Evolutionary conservation across 2,113 vertebrate species (phyloP), one percentile per base, ranked within the genome.

Genomic region (Zapus hudsonius): DNA sequence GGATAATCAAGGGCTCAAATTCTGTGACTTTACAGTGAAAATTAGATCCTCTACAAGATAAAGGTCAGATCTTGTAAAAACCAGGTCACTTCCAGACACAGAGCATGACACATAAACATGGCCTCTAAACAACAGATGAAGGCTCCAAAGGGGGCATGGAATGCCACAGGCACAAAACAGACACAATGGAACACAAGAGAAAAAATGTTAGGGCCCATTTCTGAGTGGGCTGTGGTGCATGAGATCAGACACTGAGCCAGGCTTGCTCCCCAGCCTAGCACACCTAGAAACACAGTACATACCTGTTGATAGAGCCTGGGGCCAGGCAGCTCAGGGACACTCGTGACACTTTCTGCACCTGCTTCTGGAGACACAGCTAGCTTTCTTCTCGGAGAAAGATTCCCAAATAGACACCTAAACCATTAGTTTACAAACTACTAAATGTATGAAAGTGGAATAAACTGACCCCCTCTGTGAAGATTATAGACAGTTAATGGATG

Each of bases 151-250:
- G n/a, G n/a, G 0, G 5, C 0, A 0, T 38, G 2, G 40, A 55
- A 22, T 23, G 40, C 42, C 42, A 64, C 11, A 80, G 57, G n/a
- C 75, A 17, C 63, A 38, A 90, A 70, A 55, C 10, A 66, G 57
- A 44, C 3, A 40, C 3, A 64, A 44, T 33, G 40, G 40, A 57
- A 20, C 10, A 63, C 3, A 13, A 29, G 38, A 44, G 69, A 27
- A 72, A n/a, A 0, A 55, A 8, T 9, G 17, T 61, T 19, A 1
- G 55, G 47, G 61, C n/a, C 74, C 31, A 11, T 22, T 52, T 29
- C 7, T 25, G 9, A 47, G n/a, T n/a, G 7, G 31, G 31, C 5
- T 5, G 0, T 25, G 1, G 38, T 22, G 19, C 55, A 3, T 0
- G 2, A 85, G 80, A 29, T 11, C 5, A 74, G 25, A 76, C 15